Base-by-base conservation (phyloP, 2,113 vertebrate species). In the Pteruthius melanotis region DNA sequence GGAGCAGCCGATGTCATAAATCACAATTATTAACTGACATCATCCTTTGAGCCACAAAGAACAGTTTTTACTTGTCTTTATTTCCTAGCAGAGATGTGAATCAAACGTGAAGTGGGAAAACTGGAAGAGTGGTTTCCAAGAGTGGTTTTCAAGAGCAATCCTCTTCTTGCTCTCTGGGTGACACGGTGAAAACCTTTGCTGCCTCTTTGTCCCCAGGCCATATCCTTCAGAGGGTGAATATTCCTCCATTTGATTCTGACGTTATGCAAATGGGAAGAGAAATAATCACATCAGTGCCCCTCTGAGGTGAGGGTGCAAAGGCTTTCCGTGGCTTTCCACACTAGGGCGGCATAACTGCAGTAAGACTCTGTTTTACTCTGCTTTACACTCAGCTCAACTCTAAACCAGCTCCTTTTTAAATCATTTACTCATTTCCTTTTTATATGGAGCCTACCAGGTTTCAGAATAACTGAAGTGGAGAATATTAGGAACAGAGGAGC, bases 381-480 rank as follows among this genome's bases (percentile, higher is more conserved):
- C 71, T 80, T 83, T 75, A 81, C 61, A 33, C 84, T 82, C 65
- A 66, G 54, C 42, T 83, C 72, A 30, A 1, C 10, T 44, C 68
- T 74, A 56, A 89, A 69, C 44, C 60, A 45, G 37, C 59, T 54
- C 40, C 31, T 83, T 91, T 75, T 68, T 0, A 93, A 79, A 91
- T n/a, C 5, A 26, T 84, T 87, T 39, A 17, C 47, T 35, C 42
- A 0, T 66, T 87, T 82, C 83, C 47, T 54, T 59, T 66, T 64
- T 39, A 20, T 28, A 56, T 3, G 12, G 69, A 89, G 42, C 35
- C 50, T 94, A 60, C 39, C 69, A 87, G 54, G 30, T 52, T 91
- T 89, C 87, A 91, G 74, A 79, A 60, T 76, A 87, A 53, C 77
- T 53, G 54, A 87, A 81, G 61, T 77, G 87, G 85, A 72, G 92